phyloP scores from a whole-genome alignment of 2,113 vertebrate genomes.

The Salvelinus alpinus region DNA sequence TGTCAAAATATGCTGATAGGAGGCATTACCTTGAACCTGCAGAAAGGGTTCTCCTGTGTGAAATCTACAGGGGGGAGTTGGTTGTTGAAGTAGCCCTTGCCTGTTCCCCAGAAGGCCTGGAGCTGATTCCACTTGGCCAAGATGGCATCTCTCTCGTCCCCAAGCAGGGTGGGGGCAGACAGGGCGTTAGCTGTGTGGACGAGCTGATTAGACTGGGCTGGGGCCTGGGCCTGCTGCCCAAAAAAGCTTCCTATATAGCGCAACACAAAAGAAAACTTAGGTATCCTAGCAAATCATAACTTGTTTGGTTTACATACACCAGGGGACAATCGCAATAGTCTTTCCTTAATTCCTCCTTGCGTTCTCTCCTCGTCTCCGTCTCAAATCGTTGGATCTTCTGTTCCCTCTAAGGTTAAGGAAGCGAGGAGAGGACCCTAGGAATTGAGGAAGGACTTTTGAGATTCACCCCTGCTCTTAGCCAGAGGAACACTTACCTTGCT shows the following conservation, averaged over 20 bases:
- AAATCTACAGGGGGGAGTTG: conserved; percentile 91
- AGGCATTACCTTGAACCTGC: conserved; percentile 90
- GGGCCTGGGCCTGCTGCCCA: conserved; percentile 81
- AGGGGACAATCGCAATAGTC: no score
- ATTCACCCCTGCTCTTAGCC: no score
- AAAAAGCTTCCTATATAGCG: conserved; percentile 80
- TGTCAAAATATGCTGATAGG: not conserved
- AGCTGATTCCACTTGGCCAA: conserved; percentile 98
- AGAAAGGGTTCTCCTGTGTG: conserved; percentile 94
- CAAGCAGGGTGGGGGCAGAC: conserved; percentile 88
- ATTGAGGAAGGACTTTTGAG: no score
- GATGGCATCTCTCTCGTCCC: conserved; percentile 94
- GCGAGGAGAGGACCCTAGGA: no score
- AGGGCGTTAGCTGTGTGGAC: conserved; percentile 94
- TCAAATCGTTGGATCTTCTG: no score
- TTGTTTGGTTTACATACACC: no score
- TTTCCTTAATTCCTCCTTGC: no score
- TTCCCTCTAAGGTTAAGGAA: no score
- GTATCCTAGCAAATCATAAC: no score
- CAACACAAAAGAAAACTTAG: no score
- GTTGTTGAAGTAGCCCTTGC: conserved; percentile 93
- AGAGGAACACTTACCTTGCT: conserved; percentile 63
- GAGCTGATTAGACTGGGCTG: conserved; percentile 87
- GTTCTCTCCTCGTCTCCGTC: no score
- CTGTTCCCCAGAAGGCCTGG: conserved; percentile 97